A percentile compares a stretch with the other conserved stretches of the same genome.
phyloP scores from a whole-genome alignment of 2,113 vertebrate species.

The Hypanus sabinus region DNA sequence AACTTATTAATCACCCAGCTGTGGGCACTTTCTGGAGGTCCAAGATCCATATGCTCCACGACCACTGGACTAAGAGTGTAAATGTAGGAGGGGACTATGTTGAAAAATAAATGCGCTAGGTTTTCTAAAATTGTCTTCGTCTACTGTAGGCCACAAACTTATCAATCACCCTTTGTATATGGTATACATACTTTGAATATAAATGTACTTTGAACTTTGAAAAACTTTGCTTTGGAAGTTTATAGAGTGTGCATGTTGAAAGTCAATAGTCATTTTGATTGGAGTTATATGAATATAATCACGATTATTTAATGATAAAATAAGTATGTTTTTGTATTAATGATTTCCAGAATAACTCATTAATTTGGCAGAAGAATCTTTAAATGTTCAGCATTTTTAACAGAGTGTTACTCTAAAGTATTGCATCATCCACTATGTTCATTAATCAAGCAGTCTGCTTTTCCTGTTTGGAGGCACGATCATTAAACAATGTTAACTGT shows the following conservation, averaged over 20 bases:
- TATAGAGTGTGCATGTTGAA: neutral
- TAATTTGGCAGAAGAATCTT: neutral
- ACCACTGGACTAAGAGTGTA: too few species aligned
- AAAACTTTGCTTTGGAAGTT: neutral
- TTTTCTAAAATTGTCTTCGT: too few species aligned
- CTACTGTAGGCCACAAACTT: too few species aligned
- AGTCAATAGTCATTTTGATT: neutral
- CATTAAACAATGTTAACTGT: neutral
- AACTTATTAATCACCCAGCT: too few species aligned
- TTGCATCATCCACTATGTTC: neutral
- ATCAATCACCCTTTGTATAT: too few species aligned
- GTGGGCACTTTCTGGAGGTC: too few species aligned
- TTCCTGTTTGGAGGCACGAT: neutral
- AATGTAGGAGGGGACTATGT: too few species aligned
- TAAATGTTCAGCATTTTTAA: neutral
- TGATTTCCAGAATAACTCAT: neutral
- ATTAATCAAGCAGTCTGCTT: neutral
- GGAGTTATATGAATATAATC: neutral
- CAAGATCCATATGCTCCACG: too few species aligned
- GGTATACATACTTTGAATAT: too few species aligned
- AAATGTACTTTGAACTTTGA: too few species aligned
- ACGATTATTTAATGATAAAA: neutral
- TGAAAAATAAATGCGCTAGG: too few species aligned
- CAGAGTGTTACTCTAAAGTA: neutral
- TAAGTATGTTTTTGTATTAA: neutral